Base-by-base conservation (phyloP, 2,888 invertebrate species). In the Drosophila pegasa region DNA sequence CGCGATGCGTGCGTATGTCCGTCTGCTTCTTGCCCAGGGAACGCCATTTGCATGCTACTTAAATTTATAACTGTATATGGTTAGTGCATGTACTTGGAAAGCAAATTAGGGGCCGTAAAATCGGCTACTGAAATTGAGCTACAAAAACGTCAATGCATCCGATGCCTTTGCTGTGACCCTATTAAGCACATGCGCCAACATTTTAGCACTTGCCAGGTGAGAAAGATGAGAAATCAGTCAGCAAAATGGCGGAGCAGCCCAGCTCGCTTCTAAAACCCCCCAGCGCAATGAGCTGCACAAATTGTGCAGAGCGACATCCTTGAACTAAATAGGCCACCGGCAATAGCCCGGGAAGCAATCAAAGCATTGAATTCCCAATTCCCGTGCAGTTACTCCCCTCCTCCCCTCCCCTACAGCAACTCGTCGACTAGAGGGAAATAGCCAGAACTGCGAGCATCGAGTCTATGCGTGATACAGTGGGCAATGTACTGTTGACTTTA, bases 51-150 rank as follows among this genome's bases (percentile, higher is more conserved):
- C 56, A 48, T 66, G 55, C 31, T 31, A 41, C 50, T 33, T 35
- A 10, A 55, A 50, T 58, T 73, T 60, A 65, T 45, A 80, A 75
- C 78, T 64, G 81, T 72, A 71, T 31, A 40, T 52, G 20, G 4
- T 31, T 18, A 16, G 16, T 29, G n/a, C 6, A 29, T 9, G 18
- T 41, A 47, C 37, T 40, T 47, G 55, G 35, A 33, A 33, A 4
- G 25, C 43, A 38, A 65, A 65, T 18, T 20, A n/a, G 10, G 22
- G 38, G 14, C 2, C 47, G 4, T 31, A 35, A 59, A 41, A 41
- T 59, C 25, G 14, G n/a, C 41, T n/a, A 18, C 33, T 16, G 35
- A 43, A 52, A n/a, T 31, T 31, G 20, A 33, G 33, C 41, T 35
- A 22, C 40, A 20, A 45, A 41, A 48, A 56, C 58, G 55, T 22